Evolutionary conservation across 2,888 invertebrate genomes (phyloP), one percentile per base, ranked within the genome.

Genomic region (Crematogaster levior): DNA sequence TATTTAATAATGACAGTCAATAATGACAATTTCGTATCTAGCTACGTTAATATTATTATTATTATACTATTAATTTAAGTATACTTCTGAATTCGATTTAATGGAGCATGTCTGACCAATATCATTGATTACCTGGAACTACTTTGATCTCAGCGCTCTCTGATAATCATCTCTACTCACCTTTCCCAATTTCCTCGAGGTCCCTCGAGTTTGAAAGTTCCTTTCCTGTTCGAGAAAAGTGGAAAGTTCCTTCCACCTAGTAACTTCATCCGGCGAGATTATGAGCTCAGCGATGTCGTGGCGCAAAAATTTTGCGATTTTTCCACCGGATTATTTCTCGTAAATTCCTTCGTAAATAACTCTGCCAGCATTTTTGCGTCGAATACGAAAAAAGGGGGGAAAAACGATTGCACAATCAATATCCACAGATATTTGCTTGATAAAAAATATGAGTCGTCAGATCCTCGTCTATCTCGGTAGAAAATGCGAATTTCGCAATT

Each of bases 111-210:
- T 37, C 24, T 34, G 79, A 65, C 40, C 70, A 70, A 58, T 74
- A 84, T 84, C 81, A 56, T 80, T 80, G 85, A 88, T 85, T 83
- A 75, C 73, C 72, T 65, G 63, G 3, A 30, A 66, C 46, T 81
- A 65, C 81, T 61, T 70, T n/a, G 40, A 58, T 24, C 75, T 74
- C 53, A 18, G 30, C 53, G 48, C 56, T 72, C 83, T 86, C 84
- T 86, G 87, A 89, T 90, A 89, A 89, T 88, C 84, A 86, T 86
- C 86, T 81, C 68, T 86, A 75, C 77, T 77, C 73, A 34, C 48
- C 34, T 65, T 40, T 63, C 53, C 48, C 61, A 66, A 66, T 79
- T 58, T 30, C 53, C 48, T 66, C 65, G 40, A 34, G 27, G 21
- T 80, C 85, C 68, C 82, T 74, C 82, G 66, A 83, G 66, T 81